Conservation (phyloP, 1,140 invertebrate species). For the Solenopsis invicta region DNA sequence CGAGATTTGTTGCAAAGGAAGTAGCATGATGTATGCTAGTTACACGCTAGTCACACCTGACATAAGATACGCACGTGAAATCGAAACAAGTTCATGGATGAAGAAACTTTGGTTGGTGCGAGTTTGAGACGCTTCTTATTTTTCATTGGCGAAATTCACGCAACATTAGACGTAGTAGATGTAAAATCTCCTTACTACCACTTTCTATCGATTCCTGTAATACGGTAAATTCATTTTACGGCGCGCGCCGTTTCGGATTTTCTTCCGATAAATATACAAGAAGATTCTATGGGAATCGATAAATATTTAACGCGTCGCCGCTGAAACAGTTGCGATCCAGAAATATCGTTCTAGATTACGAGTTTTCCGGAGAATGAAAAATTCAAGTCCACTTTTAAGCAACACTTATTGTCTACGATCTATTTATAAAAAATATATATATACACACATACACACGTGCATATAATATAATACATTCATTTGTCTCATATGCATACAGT, state of each 20-base stretch:
- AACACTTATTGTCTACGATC: not conserved
- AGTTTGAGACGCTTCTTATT: not conserved
- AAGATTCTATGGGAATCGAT: constrained; percentile 40
- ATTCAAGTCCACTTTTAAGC: not conserved
- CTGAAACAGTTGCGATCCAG: constrained; percentile 3
- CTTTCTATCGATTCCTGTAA: constrained; percentile 32
- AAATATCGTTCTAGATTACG: constrained; percentile 21
- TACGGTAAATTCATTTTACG: constrained; percentile 51
- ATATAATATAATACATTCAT: too few relatives aligned
- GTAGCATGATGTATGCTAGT: not conserved
- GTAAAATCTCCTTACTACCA: not conserved
- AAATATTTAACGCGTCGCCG: constrained; percentile 63
- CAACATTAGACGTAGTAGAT: constrained; percentile 50
- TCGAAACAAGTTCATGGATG: not conserved
- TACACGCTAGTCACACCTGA: not conserved
- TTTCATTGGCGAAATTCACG: not conserved
- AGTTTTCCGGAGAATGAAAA: not conserved
- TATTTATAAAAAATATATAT: not conserved
- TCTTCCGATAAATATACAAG: constrained; percentile 54
- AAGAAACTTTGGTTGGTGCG: constrained; percentile 10
- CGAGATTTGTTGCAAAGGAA: not conserved
- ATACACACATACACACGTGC: too few relatives aligned
- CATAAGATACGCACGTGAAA: not conserved
- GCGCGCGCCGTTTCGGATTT: not conserved
- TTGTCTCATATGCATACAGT: too few relatives aligned